Evolutionary conservation across 2,888 invertebrate genomes (phyloP).

Genomic region (Drosophila formosana): DNA sequence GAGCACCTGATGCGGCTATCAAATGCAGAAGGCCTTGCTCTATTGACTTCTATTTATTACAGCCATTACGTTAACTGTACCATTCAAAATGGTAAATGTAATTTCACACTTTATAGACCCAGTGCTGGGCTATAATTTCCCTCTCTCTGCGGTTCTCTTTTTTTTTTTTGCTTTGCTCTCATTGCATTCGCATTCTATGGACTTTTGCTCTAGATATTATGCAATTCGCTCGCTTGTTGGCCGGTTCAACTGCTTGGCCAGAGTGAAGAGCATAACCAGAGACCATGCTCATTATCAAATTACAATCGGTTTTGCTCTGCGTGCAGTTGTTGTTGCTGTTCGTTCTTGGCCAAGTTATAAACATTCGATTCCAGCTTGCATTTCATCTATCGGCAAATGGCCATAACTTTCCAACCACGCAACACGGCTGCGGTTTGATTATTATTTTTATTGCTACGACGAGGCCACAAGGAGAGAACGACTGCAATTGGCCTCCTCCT

Average conservation of each 20-base stretch:
- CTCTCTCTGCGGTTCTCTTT: background rate
- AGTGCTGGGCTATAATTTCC: constrained; percentile 20
- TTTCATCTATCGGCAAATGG: constrained; percentile 67
- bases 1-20: constrained; percentile 3
- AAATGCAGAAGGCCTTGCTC: constrained; percentile 34
- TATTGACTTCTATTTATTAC: constrained; percentile 39
- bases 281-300: constrained; percentile 70
- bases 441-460: constrained; percentile 66
- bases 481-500: constrained; percentile 34
- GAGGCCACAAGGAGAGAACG: constrained; percentile 20
- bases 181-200: constrained; percentile 8
- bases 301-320: constrained; percentile 54
- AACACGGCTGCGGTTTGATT: constrained; percentile 63
- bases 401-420: constrained; percentile 77
- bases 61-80: constrained; percentile 40
- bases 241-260: constrained; percentile 10
- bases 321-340: constrained; percentile 16
- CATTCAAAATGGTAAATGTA: constrained; percentile 35
- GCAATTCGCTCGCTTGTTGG: constrained; percentile 33
- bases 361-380: constrained; percentile 57
- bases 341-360: constrained; percentile 28
- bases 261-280: constrained; percentile 10
- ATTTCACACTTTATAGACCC: constrained; percentile 47
- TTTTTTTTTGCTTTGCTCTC: background rate
- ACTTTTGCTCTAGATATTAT: constrained; percentile 55